Conservation (phyloP, 30 jellyfish, hydroid and myxozoan genomes). For the Nemopilema nomurai region DNA sequence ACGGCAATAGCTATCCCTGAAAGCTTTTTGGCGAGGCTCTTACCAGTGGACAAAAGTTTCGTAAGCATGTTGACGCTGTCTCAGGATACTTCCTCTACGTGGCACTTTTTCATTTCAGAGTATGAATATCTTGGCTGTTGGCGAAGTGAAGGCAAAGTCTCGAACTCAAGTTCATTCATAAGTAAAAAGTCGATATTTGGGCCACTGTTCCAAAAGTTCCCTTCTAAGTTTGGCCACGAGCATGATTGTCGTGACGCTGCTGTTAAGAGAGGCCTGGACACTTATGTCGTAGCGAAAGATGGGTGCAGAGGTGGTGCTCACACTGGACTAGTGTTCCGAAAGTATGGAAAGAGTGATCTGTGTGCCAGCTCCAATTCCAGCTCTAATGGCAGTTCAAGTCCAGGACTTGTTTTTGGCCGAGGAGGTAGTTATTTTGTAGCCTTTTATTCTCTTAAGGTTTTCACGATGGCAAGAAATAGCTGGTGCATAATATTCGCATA, state of each 20-base stretch:
- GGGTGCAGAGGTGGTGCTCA: slow-evolving; percentile 62
- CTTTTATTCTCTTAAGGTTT: too few species aligned
- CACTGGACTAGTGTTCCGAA: slow-evolving; percentile 39
- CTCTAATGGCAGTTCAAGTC: background rate
- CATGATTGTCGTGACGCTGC: slow-evolving; percentile 32
- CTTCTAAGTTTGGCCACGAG: background rate
- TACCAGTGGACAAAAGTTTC: background rate
- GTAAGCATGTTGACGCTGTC: background rate
- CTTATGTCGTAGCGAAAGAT: slow-evolving; percentile 18
- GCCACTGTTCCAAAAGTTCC: slow-evolving; percentile 26
- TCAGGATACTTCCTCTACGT: background rate
- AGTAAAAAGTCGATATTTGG: slow-evolving; percentile 40
- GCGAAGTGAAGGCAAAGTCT: slow-evolving; percentile 18
- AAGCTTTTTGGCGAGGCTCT: too few species aligned
- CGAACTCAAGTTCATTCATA: background rate
- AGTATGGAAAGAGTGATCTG: slow-evolving; percentile 29
- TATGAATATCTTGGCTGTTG: slow-evolving; percentile 59
- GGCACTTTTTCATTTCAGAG: background rate
- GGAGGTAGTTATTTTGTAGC: slow-evolving; percentile 50
- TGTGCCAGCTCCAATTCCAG: background rate
- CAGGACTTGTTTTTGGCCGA: slow-evolving; percentile 37
- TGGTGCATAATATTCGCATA: background rate
- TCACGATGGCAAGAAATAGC: too few species aligned
- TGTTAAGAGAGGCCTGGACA: slow-evolving; percentile 16
- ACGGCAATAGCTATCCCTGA: too few species aligned